phyloP scores from a whole-genome alignment of 2,113 vertebrate genomes.

The Prochilodus magdalenae region DNA sequence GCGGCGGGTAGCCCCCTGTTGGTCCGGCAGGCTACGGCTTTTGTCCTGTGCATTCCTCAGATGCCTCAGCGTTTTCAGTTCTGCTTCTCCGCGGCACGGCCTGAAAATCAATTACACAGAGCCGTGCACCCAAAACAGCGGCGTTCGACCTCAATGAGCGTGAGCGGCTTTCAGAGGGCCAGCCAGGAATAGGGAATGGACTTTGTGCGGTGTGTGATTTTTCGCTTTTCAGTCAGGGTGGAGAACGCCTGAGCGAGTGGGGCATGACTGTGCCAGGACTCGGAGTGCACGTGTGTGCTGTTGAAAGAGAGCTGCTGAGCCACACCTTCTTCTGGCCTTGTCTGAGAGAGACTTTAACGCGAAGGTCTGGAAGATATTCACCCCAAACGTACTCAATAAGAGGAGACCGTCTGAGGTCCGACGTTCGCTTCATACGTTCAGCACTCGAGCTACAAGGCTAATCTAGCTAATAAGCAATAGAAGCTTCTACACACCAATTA shows the following conservation, averaged over 20 bases:
- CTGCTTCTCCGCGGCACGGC: background rate
- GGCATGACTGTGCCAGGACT: background rate
- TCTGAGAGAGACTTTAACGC: no score
- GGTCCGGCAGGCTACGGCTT: background rate
- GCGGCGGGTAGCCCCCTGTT: background rate
- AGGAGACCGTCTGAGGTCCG: no score
- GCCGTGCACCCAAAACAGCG: background rate
- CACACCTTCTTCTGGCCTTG: background rate
- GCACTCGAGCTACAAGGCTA: no score
- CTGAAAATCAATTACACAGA: constrained; percentile 27
- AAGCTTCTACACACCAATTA: no score
- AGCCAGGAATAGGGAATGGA: background rate
- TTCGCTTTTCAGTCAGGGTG: constrained; percentile 2
- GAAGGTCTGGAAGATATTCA: no score
- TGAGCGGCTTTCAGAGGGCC: background rate
- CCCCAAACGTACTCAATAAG: no score
- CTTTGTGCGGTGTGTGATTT: background rate
- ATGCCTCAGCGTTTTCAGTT: constrained; percentile 14
- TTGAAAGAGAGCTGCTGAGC: background rate
- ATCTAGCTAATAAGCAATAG: no score
- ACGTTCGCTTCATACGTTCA: no score
- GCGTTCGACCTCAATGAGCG: background rate
- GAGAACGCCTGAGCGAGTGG: background rate
- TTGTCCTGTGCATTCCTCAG: constrained; percentile 27
- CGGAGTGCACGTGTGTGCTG: background rate